These are phyloP conservation scores for Lepus timidus DNA, from an alignment of 2,113 vertebrate genomes.

Conservation along the genomic window DNA sequence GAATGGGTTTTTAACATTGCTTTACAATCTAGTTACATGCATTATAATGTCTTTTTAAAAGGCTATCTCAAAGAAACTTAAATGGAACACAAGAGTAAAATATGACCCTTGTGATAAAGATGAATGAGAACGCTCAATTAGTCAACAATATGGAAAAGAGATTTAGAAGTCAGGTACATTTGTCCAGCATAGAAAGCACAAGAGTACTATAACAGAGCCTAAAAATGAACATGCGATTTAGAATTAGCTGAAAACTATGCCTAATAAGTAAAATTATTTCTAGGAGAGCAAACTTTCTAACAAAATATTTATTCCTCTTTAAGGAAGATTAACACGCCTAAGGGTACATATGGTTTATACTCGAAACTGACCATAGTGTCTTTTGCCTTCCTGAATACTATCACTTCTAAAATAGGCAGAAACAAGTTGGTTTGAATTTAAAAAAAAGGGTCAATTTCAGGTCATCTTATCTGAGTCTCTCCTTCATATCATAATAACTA, in stretches of 20 bases:
- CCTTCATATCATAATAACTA: neutral
- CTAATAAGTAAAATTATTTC: neutral
- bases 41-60: neutral
- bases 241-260: neutral
- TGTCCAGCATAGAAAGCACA: neutral
- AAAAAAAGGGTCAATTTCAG: neutral
- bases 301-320: neutral
- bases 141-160: neutral
- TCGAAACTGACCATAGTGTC: neutral
- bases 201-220: neutral
- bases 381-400: neutral
- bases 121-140: neutral
- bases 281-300: neutral
- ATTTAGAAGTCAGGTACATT: neutral
- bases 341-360: neutral
- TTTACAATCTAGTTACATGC: neutral
- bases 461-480: neutral
- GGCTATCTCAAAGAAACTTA: neutral
- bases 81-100: neutral
- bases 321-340: neutral
- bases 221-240: neutral
- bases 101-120: neutral
- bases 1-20: neutral
- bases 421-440: neutral
- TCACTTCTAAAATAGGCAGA: neutral